These are phyloP conservation scores for Lochmaea capreae DNA, from an alignment of 2,888 invertebrate genomes.

Conservation along the genomic window DNA sequence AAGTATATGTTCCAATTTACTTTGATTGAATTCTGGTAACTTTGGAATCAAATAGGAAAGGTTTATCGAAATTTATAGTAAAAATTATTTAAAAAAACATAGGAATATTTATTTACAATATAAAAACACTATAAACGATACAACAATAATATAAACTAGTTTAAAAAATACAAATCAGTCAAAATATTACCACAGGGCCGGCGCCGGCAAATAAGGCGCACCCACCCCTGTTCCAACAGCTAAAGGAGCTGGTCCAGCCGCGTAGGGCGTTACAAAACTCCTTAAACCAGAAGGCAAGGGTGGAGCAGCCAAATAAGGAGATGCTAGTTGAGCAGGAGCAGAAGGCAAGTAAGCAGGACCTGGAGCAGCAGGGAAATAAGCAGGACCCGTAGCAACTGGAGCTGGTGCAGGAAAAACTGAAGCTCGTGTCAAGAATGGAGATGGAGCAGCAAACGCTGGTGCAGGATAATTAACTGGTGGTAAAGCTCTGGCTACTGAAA, in stretches of 20 bases:
- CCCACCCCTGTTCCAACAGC: slow-evolving; percentile 49
- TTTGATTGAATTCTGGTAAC: no score
- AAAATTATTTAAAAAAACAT: slow-evolving; percentile 10
- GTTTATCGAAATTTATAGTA: neutral
- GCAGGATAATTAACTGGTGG: slow-evolving; percentile 28
- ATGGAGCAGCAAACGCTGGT: slow-evolving; percentile 30
- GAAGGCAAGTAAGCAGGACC: slow-evolving; percentile 34
- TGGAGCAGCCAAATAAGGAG: slow-evolving; percentile 41
- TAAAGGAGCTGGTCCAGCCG: slow-evolving; percentile 38
- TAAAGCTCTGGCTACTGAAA: slow-evolving; percentile 21
- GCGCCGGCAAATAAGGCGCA: slow-evolving; percentile 43
- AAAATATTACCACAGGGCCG: slow-evolving; percentile 40
- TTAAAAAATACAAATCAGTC: slow-evolving; percentile 32
- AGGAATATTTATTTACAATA: slow-evolving; percentile 38
- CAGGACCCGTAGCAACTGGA: slow-evolving; percentile 29
- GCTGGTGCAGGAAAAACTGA: slow-evolving; percentile 40
- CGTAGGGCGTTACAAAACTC: slow-evolving; percentile 39
- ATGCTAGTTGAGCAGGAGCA: slow-evolving; percentile 37
- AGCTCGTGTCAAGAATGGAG: slow-evolving; percentile 49
- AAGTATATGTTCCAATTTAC: no score
- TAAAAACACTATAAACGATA: slow-evolving; percentile 30
- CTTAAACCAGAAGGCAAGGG: slow-evolving; percentile 39
- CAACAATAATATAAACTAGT: slow-evolving; percentile 16
- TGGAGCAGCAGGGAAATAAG: slow-evolving; percentile 22
- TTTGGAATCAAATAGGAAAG: no score